These are phyloP conservation scores for Habroteleia sp. DNA, from an alignment of 2,888 invertebrate genomes.

Conservation along the genomic window DNA sequence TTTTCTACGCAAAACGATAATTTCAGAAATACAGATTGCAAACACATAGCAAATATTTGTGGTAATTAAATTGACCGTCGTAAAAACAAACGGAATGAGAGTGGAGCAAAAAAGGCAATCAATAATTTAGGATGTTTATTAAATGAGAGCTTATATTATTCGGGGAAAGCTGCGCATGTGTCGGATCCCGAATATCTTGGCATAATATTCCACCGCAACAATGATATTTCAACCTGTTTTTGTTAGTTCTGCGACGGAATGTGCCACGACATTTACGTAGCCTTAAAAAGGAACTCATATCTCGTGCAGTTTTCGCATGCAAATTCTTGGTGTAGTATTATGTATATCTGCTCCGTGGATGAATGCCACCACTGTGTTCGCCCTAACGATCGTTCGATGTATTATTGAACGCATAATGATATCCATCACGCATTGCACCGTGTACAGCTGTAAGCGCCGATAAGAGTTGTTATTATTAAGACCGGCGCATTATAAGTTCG, in stretches of 20 bases:
- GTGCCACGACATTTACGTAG: slow-evolving; percentile 26
- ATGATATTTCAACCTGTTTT: slow-evolving; percentile 28
- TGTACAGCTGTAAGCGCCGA: slow-evolving; percentile 19
- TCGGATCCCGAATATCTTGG: no score
- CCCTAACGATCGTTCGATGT: slow-evolving; percentile 44
- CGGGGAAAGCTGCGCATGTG: no score
- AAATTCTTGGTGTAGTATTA: slow-evolving; percentile 44
- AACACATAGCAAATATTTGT: no score
- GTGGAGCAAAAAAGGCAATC: no score
- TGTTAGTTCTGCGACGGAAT: slow-evolving; percentile 19
- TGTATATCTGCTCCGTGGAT: slow-evolving; percentile 26
- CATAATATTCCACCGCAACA: slow-evolving; percentile 18
- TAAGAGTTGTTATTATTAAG: slow-evolving; percentile 13
- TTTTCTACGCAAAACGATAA: no score
- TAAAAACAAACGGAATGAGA: no score
- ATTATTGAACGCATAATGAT: slow-evolving; percentile 48
- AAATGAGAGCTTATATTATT: no score
- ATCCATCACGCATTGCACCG: slow-evolving; percentile 34
- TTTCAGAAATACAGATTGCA: no score
- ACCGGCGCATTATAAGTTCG: no score
- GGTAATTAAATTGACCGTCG: no score
- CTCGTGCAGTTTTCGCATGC: slow-evolving; percentile 42
- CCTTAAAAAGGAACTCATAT: slow-evolving; percentile 21
- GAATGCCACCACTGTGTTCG: slow-evolving; percentile 16
- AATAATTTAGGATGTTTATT: no score